Base-by-base conservation (phyloP, 2,797 vertebrate genomes). In the Platyrinchus mystaceus region DNA sequence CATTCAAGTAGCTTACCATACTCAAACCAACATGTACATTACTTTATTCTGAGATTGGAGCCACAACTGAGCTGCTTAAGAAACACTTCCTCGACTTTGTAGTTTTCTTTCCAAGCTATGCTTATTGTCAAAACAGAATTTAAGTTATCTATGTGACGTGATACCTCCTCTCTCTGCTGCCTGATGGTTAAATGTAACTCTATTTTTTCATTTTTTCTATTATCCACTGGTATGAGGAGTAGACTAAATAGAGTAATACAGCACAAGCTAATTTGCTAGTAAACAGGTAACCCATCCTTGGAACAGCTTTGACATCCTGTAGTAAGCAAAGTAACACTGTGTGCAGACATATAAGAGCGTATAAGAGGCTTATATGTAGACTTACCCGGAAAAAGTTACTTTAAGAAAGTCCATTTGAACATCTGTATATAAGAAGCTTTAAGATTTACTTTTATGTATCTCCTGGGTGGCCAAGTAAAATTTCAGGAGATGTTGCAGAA, bases 21-120 rank as follows among this genome's bases (percentile, higher is more conserved):
- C 7, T 30, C 9, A 75, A 71, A 44, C 5, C 18, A 52, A 34
- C 5, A 4, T 1, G 4, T 34, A 44, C 0, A 0, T 71, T 71
- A 11, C 19, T 43, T 58, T 67, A 43, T 55, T 59, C 47, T 62
- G 22, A 28, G 20, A 12, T 1, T 39, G 14, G 52, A 79, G 18
- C 18, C 55, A 52, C 15, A 28, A 12, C 36, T 49, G 14, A 85
- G 19, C 15, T 58, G 24, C 30, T 69, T 52, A 46, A 82, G 39
- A 37, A 76, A 12, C 47, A 47, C 6, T 39, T 63, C 2, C 8
- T 4, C 6, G 26, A 12, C 8, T 67, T 46, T 39, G 7, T 23
- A 46, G 14, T 8, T 82, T 55, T 75, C 16, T 41, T 71, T 82
- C 44, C 58, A 79, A 91, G 30, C 6, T 53, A 18, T 23, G 3